These are phyloP conservation scores for Heliothis virescens DNA, from an alignment of 1,140 invertebrate species.

Conservation along the genomic window DNA sequence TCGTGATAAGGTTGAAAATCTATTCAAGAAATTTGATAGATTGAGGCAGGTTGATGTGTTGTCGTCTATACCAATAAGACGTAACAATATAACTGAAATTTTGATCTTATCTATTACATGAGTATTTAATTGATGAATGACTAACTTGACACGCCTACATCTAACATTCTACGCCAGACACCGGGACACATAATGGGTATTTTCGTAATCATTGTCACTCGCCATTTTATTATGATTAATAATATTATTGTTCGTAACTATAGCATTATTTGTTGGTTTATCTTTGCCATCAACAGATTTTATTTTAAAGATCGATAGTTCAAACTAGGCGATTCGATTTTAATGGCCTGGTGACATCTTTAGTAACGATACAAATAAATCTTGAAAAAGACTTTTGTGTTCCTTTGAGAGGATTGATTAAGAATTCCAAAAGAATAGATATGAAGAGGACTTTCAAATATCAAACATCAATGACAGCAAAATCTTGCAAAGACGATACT, in stretches of 20 bases:
- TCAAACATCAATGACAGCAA: too few species aligned
- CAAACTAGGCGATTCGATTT: too few species aligned
- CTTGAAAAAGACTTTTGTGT: too few species aligned
- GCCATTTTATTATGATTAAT: background rate
- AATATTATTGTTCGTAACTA: background rate
- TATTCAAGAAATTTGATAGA: too few species aligned
- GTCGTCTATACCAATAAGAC: slow-evolving; percentile 1
- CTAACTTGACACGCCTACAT: slow-evolving; percentile 25
- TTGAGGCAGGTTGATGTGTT: too few species aligned
- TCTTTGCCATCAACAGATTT: background rate
- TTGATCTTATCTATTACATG: slow-evolving; percentile 35
- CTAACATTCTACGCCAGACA: slow-evolving; percentile 4
- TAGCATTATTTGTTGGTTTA: background rate
- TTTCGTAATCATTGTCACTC: slow-evolving; percentile 24
- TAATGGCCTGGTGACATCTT: too few species aligned
- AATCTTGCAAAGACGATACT: background rate
- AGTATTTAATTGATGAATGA: slow-evolving; percentile 47
- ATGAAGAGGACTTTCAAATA: too few species aligned
- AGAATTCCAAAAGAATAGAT: too few species aligned
- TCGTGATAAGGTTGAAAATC: too few species aligned
- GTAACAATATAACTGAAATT: slow-evolving; percentile 24
- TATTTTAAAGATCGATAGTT: too few species aligned
- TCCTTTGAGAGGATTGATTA: too few species aligned
- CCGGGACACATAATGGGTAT: slow-evolving; percentile 14
- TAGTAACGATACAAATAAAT: too few species aligned